These are phyloP conservation scores for Montipora capricornis DNA, from an alignment of 64 coral and sea anemone species.

Conservation along the genomic window DNA sequence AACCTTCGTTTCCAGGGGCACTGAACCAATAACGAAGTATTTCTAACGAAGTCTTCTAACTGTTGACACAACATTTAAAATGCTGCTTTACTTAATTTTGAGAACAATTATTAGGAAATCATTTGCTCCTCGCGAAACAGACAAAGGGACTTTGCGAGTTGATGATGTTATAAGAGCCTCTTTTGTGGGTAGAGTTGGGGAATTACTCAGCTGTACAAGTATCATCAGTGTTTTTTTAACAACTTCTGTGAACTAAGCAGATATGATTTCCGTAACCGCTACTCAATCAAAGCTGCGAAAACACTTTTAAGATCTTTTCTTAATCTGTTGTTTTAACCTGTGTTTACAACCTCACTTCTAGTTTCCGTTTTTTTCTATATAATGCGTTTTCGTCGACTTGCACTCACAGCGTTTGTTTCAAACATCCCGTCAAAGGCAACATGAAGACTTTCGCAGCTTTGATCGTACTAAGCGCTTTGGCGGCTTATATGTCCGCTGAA, in stretches of 20 bases:
- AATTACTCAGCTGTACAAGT: not conserved
- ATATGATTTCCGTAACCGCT: not conserved
- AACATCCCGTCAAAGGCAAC: conserved; percentile 11
- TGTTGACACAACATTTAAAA: not conserved
- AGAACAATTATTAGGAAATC: no score
- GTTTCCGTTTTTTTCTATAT: not conserved
- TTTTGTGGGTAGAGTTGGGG: not conserved
- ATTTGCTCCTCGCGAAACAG: not conserved
- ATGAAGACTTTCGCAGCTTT: conserved; percentile 35
- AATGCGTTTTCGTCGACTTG: not conserved
- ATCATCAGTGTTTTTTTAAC: not conserved
- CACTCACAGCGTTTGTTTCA: conserved; percentile 11
- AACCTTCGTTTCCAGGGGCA: not conserved
- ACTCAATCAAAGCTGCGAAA: not conserved
- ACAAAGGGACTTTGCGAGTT: not conserved
- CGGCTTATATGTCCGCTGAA: conserved; percentile 10
- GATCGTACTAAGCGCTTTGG: not conserved
- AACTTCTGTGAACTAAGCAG: not conserved
- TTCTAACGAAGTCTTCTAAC: not conserved
- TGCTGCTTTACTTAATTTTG: not conserved
- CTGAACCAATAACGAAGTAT: not conserved
- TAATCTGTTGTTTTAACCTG: not conserved
- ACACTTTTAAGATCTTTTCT: not conserved
- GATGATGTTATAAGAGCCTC: not conserved
- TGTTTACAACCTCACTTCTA: not conserved